Conservation (phyloP, 2,113 vertebrate genomes). For the Rhea pennata region DNA sequence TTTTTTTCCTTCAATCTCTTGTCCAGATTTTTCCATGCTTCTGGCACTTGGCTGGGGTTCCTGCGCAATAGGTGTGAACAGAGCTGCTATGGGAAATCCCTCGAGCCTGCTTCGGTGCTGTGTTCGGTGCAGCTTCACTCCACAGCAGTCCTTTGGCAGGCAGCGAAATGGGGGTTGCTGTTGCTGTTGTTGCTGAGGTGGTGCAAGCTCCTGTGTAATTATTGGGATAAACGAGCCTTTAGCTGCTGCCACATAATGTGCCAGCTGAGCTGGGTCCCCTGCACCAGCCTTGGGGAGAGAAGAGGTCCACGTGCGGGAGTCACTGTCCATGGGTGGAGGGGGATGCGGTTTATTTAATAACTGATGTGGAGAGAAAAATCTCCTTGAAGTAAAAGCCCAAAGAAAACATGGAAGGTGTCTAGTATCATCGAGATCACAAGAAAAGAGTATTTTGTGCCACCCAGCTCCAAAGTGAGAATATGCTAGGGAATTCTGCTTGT, state of each 20-base stretch:
- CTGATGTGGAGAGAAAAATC: neutral
- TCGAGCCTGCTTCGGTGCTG: neutral
- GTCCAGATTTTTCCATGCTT: neutral
- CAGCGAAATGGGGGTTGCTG: neutral
- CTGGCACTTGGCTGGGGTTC: neutral
- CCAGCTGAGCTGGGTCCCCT: conserved; percentile 22
- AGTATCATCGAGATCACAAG: neutral
- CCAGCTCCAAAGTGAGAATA: neutral
- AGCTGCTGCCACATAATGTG: neutral
- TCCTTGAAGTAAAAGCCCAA: neutral
- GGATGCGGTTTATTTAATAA: conserved; percentile 3
- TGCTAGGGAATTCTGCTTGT: neutral
- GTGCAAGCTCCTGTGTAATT: neutral
- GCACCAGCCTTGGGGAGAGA: neutral
- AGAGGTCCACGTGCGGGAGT: neutral
- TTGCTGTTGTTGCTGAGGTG: neutral
- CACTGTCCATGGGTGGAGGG: conserved; percentile 43
- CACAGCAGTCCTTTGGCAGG: neutral
- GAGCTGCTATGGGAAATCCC: neutral
- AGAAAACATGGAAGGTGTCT: conserved; percentile 8
- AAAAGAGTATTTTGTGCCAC: neutral
- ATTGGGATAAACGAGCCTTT: neutral
- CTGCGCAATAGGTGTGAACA: neutral
- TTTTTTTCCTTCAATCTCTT: neutral
- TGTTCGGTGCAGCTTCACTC: neutral